phyloP scores from a whole-genome alignment of 2,797 vertebrate genomes.

The Mico argentatus region DNA sequence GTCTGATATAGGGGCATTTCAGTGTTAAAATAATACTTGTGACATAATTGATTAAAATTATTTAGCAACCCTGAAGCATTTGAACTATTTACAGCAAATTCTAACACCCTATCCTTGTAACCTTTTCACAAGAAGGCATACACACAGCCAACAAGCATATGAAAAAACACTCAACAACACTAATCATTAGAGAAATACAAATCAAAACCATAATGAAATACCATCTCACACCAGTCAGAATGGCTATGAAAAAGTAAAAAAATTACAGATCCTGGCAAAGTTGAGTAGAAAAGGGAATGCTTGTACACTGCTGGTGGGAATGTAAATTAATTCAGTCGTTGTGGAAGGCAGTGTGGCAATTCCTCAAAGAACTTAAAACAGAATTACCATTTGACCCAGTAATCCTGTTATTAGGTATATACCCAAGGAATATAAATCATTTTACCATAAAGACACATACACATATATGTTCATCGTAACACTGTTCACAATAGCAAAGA shows the following conservation, averaged over 20 bases:
- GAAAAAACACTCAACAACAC: background rate
- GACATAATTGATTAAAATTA: background rate
- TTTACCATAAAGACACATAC: background rate
- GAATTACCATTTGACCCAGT: background rate
- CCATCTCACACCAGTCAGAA: background rate
- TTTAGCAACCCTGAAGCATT: conserved; percentile 13
- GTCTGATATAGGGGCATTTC: background rate
- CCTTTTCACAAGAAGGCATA: background rate
- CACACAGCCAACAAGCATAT: background rate
- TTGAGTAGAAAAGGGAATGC: background rate
- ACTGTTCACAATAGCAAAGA: background rate
- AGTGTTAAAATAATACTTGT: background rate
- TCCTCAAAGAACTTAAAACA: background rate
- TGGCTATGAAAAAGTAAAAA: background rate
- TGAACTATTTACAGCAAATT: conserved; percentile 21
- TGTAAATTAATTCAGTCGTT: background rate
- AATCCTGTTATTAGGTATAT: background rate
- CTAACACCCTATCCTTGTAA: background rate
- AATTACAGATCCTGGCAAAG: background rate
- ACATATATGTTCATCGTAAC: background rate
- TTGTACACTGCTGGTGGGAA: background rate
- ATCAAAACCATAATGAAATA: background rate
- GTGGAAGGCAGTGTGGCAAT: background rate
- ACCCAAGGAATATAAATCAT: background rate
- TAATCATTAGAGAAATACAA: background rate